phyloP scores from a whole-genome alignment of 2,888 invertebrate species.

The Scaptomyza polygonia region DNA sequence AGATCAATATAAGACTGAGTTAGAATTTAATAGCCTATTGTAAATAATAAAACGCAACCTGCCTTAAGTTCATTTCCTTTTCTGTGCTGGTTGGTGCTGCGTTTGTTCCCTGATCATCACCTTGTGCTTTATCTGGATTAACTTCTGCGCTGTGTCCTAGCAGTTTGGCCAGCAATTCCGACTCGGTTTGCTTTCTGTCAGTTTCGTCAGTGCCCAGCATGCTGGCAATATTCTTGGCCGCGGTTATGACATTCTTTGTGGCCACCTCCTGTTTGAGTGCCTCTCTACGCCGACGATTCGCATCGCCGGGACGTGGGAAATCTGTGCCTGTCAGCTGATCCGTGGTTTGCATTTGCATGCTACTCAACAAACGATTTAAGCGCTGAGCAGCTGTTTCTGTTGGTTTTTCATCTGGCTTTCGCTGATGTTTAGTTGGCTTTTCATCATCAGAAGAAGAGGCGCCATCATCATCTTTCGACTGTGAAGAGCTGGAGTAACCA shows the following conservation, averaged over 20 bases:
- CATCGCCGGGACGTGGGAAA: conserved; percentile 80
- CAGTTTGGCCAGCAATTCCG: conserved; percentile 89
- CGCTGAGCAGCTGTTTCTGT: conserved; percentile 80
- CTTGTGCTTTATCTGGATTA: conserved; percentile 1
- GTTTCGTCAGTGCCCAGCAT: conserved; percentile 88
- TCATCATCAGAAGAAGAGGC: conserved; percentile 79
- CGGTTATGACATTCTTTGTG: conserved; percentile 83
- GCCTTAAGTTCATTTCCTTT: conserved; percentile 78
- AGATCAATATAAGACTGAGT: background rate
- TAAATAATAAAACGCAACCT: background rate
- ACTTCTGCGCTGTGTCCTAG: conserved; percentile 83
- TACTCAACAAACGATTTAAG: conserved; percentile 81
- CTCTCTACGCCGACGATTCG: conserved; percentile 61
- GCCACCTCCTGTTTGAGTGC: conserved; percentile 59
- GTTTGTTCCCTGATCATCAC: conserved; percentile 4
- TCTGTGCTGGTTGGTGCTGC: conserved; percentile 16
- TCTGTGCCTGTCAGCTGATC: conserved; percentile 54
- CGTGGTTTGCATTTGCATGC: conserved; percentile 82
- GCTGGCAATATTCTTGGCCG: conserved; percentile 90
- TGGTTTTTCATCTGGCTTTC: conserved; percentile 28
- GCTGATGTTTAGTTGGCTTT: conserved; percentile 58
- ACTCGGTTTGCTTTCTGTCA: conserved; percentile 88
- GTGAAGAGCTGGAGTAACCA: conserved; percentile 53
- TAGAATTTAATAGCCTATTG: background rate
- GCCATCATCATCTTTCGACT: conserved; percentile 70